A percentile compares a stretch with the other conserved stretches of the same genome.
phyloP scores from a whole-genome alignment of 2,797 vertebrate genomes.

The Arrhamphus sclerolepis region DNA sequence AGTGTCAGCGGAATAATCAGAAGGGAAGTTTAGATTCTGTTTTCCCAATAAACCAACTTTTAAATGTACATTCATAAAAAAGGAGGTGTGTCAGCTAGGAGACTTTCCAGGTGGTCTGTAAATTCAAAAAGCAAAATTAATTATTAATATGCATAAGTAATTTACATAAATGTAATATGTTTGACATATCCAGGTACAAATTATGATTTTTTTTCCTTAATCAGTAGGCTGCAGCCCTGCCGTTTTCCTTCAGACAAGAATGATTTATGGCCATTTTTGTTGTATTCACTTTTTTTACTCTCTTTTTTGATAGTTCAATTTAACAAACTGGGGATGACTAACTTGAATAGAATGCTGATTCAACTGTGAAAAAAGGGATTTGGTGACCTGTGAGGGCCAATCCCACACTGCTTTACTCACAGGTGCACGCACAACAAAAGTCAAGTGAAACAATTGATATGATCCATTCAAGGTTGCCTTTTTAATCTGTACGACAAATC shows the following conservation, averaged over 20 bases:
- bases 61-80: background rate
- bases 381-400: conserved; percentile 74
- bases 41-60: background rate
- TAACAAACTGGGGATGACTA: conserved; percentile 76
- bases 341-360: conserved; percentile 64
- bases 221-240: background rate
- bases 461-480: conserved; percentile 86
- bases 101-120: background rate
- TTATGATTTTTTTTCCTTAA: background rate
- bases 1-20: background rate
- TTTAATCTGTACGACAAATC: conserved; percentile 92
- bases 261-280: background rate
- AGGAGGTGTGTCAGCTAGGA: background rate
- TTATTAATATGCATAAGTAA: background rate
- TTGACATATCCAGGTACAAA: background rate
- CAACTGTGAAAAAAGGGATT: conserved; percentile 57
- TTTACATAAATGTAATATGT: background rate
- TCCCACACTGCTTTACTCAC: conserved; percentile 80
- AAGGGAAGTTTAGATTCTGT: background rate
- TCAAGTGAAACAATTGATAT: conserved; percentile 80
- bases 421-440: conserved; percentile 83
- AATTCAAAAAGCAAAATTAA: background rate
- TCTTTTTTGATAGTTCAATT: conserved; percentile 59
- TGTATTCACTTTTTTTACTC: conserved; percentile 34
- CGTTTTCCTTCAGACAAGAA: background rate